Evolutionary conservation across 1,140 invertebrate genomes (phyloP).

Genomic region (Heliconius melpomene): DNA sequence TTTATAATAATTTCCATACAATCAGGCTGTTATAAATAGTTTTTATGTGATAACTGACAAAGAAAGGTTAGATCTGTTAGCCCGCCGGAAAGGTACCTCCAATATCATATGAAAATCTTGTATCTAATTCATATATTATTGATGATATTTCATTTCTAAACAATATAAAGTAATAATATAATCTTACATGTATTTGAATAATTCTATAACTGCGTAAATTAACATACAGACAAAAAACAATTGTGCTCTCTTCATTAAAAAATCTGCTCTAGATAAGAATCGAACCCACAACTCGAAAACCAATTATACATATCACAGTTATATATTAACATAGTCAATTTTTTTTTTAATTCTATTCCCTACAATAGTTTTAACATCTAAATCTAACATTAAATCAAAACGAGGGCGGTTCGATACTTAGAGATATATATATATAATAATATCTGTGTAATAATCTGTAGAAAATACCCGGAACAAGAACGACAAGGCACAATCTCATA

Average conservation of each 20-base stretch:
- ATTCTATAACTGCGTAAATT: too few relatives aligned
- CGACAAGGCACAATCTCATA: constrained; percentile 34
- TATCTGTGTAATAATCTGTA: constrained; percentile 8
- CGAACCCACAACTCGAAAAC: too few relatives aligned
- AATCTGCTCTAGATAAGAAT: too few relatives aligned
- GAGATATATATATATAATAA: neutral
- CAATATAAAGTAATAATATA: too few relatives aligned
- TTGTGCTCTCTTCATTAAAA: too few relatives aligned
- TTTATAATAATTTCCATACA: neutral
- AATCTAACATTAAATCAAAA: neutral
- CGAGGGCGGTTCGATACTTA: neutral
- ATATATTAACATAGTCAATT: too few relatives aligned
- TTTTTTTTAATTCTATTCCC: neutral
- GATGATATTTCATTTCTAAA: too few relatives aligned
- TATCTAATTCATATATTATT: neutral
- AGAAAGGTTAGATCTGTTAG: neutral
- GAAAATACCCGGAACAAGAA: constrained; percentile 26
- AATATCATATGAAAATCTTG: neutral
- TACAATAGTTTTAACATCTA: neutral
- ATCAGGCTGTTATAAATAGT: neutral
- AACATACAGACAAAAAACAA: too few relatives aligned
- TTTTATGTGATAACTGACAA: neutral
- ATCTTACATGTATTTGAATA: too few relatives aligned
- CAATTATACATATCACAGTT: too few relatives aligned
- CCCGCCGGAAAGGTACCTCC: neutral